Conservation (phyloP, 2,888 invertebrate genomes). For the Drosophila limbata region DNA sequence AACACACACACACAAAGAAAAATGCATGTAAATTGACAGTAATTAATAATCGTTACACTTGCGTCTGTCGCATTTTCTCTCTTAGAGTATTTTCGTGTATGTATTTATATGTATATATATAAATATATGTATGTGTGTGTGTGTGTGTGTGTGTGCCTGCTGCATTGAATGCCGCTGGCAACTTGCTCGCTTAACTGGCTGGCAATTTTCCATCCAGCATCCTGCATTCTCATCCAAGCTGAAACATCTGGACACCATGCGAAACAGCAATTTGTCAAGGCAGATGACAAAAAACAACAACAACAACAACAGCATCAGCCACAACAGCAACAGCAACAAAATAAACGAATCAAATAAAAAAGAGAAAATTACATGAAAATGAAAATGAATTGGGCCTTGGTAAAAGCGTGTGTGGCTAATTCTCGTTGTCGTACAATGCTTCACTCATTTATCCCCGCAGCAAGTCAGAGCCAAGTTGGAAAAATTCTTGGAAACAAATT, state of each 20-base stretch:
- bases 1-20: background rate
- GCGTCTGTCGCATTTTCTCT: slow-evolving; percentile 6
- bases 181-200: slow-evolving; percentile 50
- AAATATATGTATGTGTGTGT: background rate
- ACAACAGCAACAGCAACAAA: background rate
- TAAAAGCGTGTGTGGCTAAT: slow-evolving; percentile 20
- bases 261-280: slow-evolving; percentile 62
- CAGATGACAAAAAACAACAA: slow-evolving; percentile 30
- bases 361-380: slow-evolving; percentile 37
- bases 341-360: slow-evolving; percentile 7
- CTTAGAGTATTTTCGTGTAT: background rate
- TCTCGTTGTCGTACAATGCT: slow-evolving; percentile 7
- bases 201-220: slow-evolving; percentile 41
- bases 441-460: slow-evolving; percentile 13
- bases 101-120: background rate
- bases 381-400: slow-evolving; percentile 47
- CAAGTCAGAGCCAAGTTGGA: slow-evolving; percentile 3
- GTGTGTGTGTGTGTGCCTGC: slow-evolving; percentile 8
- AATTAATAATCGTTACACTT: slow-evolving; percentile 64
- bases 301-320: background rate
- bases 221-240: slow-evolving; percentile 5
- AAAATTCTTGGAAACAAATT: slow-evolving; percentile 13
- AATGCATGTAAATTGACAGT: slow-evolving; percentile 55
- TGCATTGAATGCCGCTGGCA: slow-evolving; percentile 48
- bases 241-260: slow-evolving; percentile 43